A percentile compares a stretch with the other conserved stretches of the same genome.
These are phyloP conservation scores for Myotis findleyi DNA, from an alignment of 2,797 vertebrate species.

Conservation along the genomic window DNA sequence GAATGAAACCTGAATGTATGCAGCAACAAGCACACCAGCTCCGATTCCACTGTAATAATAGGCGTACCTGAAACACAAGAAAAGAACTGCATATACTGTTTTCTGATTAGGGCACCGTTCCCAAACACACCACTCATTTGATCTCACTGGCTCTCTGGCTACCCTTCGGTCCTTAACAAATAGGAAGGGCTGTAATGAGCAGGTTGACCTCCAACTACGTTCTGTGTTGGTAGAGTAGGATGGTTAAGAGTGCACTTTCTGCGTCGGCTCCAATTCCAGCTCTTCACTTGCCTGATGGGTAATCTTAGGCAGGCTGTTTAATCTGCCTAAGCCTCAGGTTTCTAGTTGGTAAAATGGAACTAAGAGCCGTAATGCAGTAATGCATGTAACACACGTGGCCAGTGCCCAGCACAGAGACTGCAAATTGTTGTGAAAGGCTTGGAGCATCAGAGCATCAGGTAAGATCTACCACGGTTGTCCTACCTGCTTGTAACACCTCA, in stretches of 20 bases:
- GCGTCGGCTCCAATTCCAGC: not conserved
- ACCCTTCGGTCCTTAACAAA: not conserved
- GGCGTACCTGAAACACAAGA: constrained; percentile 89
- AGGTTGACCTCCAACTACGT: not conserved
- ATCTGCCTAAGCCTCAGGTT: not conserved
- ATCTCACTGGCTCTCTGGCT: not conserved
- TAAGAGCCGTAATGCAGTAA: not conserved
- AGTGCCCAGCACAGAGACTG: not conserved
- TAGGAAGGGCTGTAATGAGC: not conserved
- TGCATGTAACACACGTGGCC: not conserved
- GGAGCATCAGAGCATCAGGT: not conserved
- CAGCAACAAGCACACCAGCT: constrained; percentile 90
- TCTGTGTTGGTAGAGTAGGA: not conserved
- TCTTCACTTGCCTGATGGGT: not conserved
- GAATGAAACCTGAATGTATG: constrained; percentile 94
- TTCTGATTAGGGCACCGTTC: not conserved
- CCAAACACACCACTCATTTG: not conserved
- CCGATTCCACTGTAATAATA: constrained; percentile 94
- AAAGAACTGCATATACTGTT: not conserved
- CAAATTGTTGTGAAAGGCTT: not conserved
- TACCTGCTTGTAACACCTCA: not conserved
- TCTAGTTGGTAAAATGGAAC: not conserved
- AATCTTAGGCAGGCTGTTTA: not conserved
- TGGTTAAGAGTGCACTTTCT: not conserved
- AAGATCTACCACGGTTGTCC: not conserved